Conservation (phyloP, 2,888 invertebrate species). For the Tenthredo distinguenda region DNA sequence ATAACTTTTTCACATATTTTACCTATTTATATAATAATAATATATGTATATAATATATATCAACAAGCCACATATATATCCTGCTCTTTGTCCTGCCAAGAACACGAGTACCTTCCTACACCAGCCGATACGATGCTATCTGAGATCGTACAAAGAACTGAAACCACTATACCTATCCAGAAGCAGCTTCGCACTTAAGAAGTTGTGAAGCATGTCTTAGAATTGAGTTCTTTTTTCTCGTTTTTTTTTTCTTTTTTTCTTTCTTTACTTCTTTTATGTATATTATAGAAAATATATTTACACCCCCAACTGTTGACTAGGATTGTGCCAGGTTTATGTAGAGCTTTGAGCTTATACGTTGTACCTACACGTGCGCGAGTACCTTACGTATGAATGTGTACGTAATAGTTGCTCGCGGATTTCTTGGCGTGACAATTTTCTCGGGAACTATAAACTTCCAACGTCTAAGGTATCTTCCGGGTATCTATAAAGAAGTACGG, state of each 20-base stretch:
- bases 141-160: neutral
- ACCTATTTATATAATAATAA: neutral
- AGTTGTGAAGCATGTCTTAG: slow-evolving; percentile 16
- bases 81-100: neutral
- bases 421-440: neutral
- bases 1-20: neutral
- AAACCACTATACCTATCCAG: neutral
- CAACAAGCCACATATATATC: neutral
- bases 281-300: neutral
- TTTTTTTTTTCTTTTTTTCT: too few species aligned
- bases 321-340: neutral
- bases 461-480: neutral
- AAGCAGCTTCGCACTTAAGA: neutral
- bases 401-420: neutral
- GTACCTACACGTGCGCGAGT: neutral
- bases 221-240: neutral
- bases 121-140: neutral
- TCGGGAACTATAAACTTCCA: neutral
- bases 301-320: neutral
- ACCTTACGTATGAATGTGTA: neutral
- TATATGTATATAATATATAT: neutral
- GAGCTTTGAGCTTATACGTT: neutral
- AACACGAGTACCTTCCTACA: neutral
- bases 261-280: neutral
- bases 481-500: too few species aligned